Percentiles rank a stretch among this genome's conserved stretches.
phyloP scores from a whole-genome alignment of 2,113 vertebrate species.

The Semnornis frantzii region DNA sequence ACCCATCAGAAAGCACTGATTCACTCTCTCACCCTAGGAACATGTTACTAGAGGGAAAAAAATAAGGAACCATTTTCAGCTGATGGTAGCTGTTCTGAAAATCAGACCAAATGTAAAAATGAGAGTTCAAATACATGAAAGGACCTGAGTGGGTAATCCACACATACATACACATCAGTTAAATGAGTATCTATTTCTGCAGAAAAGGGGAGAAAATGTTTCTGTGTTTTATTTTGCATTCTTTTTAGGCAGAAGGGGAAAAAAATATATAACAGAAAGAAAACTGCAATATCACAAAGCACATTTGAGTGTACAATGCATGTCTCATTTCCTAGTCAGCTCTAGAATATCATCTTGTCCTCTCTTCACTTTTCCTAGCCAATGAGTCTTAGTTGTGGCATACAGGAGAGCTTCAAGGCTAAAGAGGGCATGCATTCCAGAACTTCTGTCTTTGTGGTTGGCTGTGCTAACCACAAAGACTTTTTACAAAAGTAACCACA shows the following conservation, averaged over 20 bases:
- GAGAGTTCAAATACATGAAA: not conserved
- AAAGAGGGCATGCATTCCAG: not conserved
- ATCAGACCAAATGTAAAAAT: not conserved
- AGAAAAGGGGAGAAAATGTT: not conserved
- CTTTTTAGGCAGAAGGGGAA: not conserved
- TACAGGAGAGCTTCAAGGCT: not conserved
- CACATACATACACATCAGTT: too few species aligned
- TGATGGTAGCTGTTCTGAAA: not conserved
- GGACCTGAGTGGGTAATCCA: not conserved
- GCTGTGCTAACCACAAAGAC: not conserved
- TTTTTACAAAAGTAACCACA: not conserved
- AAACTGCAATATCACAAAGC: not conserved
- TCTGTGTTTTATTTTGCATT: not conserved
- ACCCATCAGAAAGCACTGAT: not conserved
- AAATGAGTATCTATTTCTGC: not conserved
- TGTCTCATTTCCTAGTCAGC: not conserved
- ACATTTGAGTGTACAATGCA: fast-evolving
- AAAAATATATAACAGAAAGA: not conserved
- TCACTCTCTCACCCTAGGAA: not conserved
- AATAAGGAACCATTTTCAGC: not conserved
- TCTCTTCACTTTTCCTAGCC: not conserved
- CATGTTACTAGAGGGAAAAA: not conserved
- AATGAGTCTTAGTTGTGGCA: not conserved
- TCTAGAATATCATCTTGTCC: not conserved
- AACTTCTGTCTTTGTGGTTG: not conserved